Base-by-base conservation (phyloP, 2,888 invertebrate species). In the Oithona nana region DNA sequence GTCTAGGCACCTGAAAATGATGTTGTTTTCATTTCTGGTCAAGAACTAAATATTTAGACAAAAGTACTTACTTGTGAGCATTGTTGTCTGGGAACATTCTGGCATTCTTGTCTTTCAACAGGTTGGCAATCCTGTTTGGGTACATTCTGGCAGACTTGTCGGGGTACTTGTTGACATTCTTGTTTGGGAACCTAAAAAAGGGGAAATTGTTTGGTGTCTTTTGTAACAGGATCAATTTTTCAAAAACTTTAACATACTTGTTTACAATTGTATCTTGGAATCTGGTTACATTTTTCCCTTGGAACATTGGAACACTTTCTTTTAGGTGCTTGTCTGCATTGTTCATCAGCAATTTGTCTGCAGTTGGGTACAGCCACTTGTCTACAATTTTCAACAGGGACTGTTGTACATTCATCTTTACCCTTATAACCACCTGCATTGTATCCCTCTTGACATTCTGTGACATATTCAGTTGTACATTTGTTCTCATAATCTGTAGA, bases 291-390 rank as follows among this genome's bases (percentile, higher is more conserved):
- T n/a, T 62, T n/a, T 48, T 62, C 54, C 20, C 52, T 20, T 28
- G 62, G 62, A 28, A 62, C 62, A 30, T 31, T 28, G 13, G 30
- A 29, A 30, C 62, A 62, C 24, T 54, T 26, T 24, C 56, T 29
- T 13, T 20, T 62, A 20, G 62, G 62, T 22, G 29, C 54, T 39
- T 62, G 54, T 3, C 62, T 55, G 26, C 62, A 62, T 59, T 62
- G 62, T 48, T 62, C 62, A 29, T 62, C 62, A 26, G 62, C 62
- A 20, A 62, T 62, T 56, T 62, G 62, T 29, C 62, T 24, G 57
- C 62, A 62, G 20, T 62, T 62, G 22, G 62, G 62, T 3, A 54
- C 55, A 16, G 62, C 56, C 8, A 62, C 62, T 54, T 62, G 52
- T 39, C 54, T 55, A 26, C 59, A 59, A 20, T 39, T 49, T 48